Evolutionary conservation across 2,888 invertebrate genomes (phyloP), one percentile per base, ranked within the genome.

Genomic region (Coleophora deauratella): DNA sequence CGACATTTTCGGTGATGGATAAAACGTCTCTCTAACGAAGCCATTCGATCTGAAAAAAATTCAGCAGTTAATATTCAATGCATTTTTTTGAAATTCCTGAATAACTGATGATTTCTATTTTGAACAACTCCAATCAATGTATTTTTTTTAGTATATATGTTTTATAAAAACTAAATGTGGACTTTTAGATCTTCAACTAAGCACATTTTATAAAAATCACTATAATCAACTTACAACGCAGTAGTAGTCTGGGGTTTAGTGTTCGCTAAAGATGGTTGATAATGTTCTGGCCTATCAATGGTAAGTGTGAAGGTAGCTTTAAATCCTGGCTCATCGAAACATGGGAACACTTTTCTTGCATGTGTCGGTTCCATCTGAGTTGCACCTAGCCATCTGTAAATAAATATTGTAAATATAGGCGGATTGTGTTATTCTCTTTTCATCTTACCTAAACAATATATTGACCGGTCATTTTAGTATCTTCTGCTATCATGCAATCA

Each of bases 271-370:
- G 76, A 62, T 1, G 71, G 68, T 12, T 69, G 57, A 42, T 59
- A 84, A 33, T 42, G 43, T 14, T 61, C 52, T 1, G 81, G 76
- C 13, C 81, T 67, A 39, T 74, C 79, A 6, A 88, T 77, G 7
- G 62, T 68, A 9, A 88, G 52, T 1, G 66, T 59, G 49, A 88
- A 88, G 0, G 59, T 66, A 0, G 88, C 88, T 51, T 88, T 89
- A 14, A 80, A 69, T 2, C 62, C 62, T 0, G 86, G 86, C 51
- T 86, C 92, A 61, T 95, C 94, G 53, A 94, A 93, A 55, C 92
- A 91, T 1, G 94, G 95, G 62, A 94, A 94, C 10, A 90, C 93
- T 56, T 89, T 87, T 42, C 93, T 88, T 2, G 93, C 92, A 58
- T 90, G 81, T 10, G 89, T 87, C 0, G 91, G 81, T 68, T 92